Evolutionary conservation across 2,888 invertebrate genomes (phyloP).

Genomic region (Synergus umbraculus): DNA sequence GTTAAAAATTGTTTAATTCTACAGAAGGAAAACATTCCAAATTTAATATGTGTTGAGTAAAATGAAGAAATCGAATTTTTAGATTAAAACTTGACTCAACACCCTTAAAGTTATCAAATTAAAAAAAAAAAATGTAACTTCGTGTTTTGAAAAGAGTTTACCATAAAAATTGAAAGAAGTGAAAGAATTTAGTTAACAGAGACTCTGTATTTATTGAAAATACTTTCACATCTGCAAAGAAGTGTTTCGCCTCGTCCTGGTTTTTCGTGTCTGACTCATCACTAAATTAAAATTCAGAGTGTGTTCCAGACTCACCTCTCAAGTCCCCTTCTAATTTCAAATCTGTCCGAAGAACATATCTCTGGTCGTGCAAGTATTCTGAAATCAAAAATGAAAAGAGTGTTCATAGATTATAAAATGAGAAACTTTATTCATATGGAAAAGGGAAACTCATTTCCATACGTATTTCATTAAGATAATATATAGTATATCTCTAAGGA

Average conservation of each 20-base stretch:
- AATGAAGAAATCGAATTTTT: too few relatives aligned
- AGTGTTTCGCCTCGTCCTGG: slow-evolving; percentile 43
- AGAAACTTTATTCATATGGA: background rate
- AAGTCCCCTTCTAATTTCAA: slow-evolving; percentile 59
- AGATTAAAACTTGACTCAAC: too few relatives aligned
- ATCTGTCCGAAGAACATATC: slow-evolving; percentile 75
- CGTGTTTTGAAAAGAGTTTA: too few relatives aligned
- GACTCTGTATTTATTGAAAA: background rate
- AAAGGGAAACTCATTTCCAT: background rate
- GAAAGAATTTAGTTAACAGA: background rate
- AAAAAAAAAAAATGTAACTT: too few relatives aligned
- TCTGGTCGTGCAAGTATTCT: slow-evolving; percentile 80
- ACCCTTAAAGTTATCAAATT: too few relatives aligned
- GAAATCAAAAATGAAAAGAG: slow-evolving; percentile 66
- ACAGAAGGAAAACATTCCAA: too few relatives aligned
- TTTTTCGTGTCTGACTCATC: slow-evolving; percentile 56
- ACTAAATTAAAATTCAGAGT: slow-evolving; percentile 60
- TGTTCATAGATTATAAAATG: background rate
- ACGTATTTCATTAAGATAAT: background rate
- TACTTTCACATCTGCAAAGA: slow-evolving; percentile 20
- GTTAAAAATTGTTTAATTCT: too few relatives aligned
- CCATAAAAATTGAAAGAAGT: background rate
- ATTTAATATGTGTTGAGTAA: too few relatives aligned
- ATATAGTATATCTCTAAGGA: background rate
- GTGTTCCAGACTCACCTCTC: slow-evolving; percentile 68